Evolutionary conservation across 2,888 invertebrate species (phyloP), one percentile per base, ranked within the genome.

Genomic region (Calliopum simillimum): DNA sequence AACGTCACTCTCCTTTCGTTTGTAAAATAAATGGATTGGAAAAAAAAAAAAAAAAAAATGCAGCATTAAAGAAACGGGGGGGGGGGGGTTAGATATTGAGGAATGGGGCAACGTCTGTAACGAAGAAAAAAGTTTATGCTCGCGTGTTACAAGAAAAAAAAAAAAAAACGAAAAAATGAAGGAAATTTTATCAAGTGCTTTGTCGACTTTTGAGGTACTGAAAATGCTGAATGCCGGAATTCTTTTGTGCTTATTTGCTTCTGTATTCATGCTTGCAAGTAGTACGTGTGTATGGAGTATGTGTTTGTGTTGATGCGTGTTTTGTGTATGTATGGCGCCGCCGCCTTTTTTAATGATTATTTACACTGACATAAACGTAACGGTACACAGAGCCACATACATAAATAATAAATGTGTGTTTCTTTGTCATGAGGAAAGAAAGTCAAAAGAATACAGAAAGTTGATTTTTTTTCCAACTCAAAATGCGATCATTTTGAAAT

Each of bases 261-360:
- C 2, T 46, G 19, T 46, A 16, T n/a, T n/a, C 16, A 19, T 19
- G 41, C 8, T 33, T 19, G 25, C 14, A 14, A 19, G 43, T n/a
- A n/a, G n/a, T 63, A 25, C 49, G 49, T 3, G 33, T 41, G 64
- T 61, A 21, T 4, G 19, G 44, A 43, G 46, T 13, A 16, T 19
- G 65, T 43, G 19, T 5, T 19, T 19, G 46, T 61, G 23, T 44
- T 23, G 14, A 13, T 44, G 23, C 21, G 46, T 21, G 16, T 59
- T 59, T 33, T 21, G 44, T 71, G 68, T n/a, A n/a, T 65, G 43
- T 21, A 59, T n/a, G 51, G 47, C 41, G 68, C 72, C 69, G 75
- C 72, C 69, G 75, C 73, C 74, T 75, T 79, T 79, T 78, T 78
- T 79, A 81, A 80, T 81, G 79, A 81, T 79, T 80, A 81, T 81